Percentiles rank a stretch among this genome's conserved stretches.
phyloP scores from a whole-genome alignment of 2,888 invertebrate genomes.

The Romanomermis culicivorax region DNA sequence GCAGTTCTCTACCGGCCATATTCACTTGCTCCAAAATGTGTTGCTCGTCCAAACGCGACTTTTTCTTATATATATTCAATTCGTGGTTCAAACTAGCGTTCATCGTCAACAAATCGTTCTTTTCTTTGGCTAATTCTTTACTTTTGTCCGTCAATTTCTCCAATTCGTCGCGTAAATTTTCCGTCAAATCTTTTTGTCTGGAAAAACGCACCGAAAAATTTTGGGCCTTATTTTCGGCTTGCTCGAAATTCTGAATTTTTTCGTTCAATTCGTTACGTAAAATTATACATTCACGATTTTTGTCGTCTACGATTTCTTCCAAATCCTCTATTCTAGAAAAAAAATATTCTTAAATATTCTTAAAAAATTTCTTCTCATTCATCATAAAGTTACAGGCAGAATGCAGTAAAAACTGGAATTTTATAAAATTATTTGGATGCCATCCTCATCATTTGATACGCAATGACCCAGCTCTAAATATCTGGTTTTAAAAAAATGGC shows the following conservation, averaged over 20 bases:
- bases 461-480: no score
- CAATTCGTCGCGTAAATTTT: conserved; percentile 6
- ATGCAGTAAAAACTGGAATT: no score
- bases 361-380: no score
- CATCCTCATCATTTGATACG: no score
- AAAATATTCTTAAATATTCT: neutral
- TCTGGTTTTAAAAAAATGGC: no score
- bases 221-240: neutral
- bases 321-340: neutral
- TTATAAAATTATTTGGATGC: no score
- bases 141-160: neutral
- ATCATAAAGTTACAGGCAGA: no score
- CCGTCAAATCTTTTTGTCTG: conserved; percentile 6
- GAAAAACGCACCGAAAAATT: neutral
- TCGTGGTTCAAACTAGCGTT: conserved; percentile 29
- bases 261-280: neutral
- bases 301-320: neutral
- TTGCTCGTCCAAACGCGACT: neutral
- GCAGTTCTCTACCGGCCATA: neutral
- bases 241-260: neutral
- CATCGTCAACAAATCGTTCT: conserved; percentile 25
- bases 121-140: conserved; percentile 17
- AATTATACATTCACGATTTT: neutral
- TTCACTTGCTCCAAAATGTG: neutral
- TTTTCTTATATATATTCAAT: conserved; percentile 15